These are phyloP conservation scores for Chouioia cunea DNA, from an alignment of 2,888 invertebrate species.

Conservation along the genomic window DNA sequence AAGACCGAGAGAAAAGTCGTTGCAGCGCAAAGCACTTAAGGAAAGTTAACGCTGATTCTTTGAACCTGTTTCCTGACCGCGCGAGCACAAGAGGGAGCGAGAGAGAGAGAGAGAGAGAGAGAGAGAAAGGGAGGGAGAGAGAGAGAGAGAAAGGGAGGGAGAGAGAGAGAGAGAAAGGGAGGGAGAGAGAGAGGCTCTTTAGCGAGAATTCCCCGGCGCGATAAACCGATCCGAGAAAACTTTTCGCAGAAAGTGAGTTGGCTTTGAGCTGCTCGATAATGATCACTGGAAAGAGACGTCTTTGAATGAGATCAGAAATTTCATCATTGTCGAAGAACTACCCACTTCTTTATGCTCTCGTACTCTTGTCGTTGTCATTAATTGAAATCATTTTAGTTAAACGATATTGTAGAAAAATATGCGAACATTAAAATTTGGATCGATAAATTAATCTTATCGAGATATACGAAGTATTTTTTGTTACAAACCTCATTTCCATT, in stretches of 20 bases:
- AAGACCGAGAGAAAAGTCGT: constrained; percentile 36
- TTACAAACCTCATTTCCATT: no score
- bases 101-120: neutral
- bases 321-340: neutral
- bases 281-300: constrained; percentile 21
- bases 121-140: no score
- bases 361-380: no score
- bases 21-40: constrained; percentile 49
- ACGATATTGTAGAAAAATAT: no score
- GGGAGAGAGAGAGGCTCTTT: constrained; percentile 17
- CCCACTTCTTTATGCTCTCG: neutral
- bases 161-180: neutral
- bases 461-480: no score
- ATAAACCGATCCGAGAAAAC: constrained; percentile 38
- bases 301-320: constrained; percentile 17
- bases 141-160: constrained; percentile 2
- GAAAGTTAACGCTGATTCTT: constrained; percentile 53
- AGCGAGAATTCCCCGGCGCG: constrained; percentile 27
- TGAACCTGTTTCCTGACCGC: constrained; percentile 48
- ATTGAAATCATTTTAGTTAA: no score
- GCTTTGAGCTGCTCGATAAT: constrained; percentile 32
- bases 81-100: no score
- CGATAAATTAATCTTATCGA: no score
- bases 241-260: constrained; percentile 36
- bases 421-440: no score